Base-by-base conservation (phyloP, 1,140 invertebrate species). In the Neocloeon triangulifer region DNA sequence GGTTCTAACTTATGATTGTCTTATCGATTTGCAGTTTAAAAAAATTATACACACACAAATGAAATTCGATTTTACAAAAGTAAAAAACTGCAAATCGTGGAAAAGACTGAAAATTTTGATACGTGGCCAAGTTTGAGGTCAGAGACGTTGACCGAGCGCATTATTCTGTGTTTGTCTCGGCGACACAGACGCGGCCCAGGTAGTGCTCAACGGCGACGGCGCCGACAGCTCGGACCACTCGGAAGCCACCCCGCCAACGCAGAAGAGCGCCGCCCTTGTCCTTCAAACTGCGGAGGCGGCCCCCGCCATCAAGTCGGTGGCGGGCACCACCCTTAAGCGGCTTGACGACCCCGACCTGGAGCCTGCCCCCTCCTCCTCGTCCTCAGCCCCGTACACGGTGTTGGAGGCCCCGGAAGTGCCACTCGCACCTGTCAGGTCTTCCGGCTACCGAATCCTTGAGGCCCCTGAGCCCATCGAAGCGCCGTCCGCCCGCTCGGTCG, bases 261-360 rank as follows among this genome's bases (percentile, higher is more conserved):
- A 10, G 30, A 19, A 9, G 32, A 25, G 14, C 39, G 33, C n/a
- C n/a, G n/a, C 47, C 43, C 47, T 49, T 48, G n/a, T n/a, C n/a
- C n/a, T n/a, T n/a, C n/a, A n/a, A n/a, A n/a, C n/a, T n/a, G n/a
- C n/a, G n/a, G 48, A 44, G 46, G 46, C 50, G 41, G 45, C 45
- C 49, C 47, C 15, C 36, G 25, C 37, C 29, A 37, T 23, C 38
- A 60, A 50, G 39, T 44, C 52, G 20, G 44, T 56, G 20, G 50
- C 53, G 15, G 61, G 61, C 25, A 56, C 61, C 27, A 59, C 58
- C 36, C 36, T 64, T 6, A 49, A 52, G 38, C 58, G 56, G 39
- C 41, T 64, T 18, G 62, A 65, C 18, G 62, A 64, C 43, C 62
- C 62, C 2, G 31, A 33, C 15, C 37, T 36, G 10, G 19, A 37